These are phyloP conservation scores for Cephus spinipes DNA, from an alignment of 2,888 invertebrate genomes.

Conservation along the genomic window DNA sequence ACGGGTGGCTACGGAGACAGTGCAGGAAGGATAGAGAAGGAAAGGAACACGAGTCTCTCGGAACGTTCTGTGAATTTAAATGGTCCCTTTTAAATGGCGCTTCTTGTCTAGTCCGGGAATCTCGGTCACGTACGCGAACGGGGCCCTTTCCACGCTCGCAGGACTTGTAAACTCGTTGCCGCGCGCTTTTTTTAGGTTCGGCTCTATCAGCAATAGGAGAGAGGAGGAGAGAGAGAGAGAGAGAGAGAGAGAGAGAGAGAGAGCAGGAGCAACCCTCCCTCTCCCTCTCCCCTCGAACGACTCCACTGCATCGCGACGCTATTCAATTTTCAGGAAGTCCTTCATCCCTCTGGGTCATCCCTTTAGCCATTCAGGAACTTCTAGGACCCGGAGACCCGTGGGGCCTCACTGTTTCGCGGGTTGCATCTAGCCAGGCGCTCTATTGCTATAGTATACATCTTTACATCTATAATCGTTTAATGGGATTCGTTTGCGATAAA, in stretches of 20 bases:
- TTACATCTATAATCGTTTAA: too few species aligned
- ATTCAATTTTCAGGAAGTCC: constrained; percentile 20
- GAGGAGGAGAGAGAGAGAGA: background rate
- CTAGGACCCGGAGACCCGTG: constrained; percentile 20
- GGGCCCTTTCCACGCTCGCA: constrained; percentile 13
- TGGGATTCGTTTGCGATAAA: background rate
- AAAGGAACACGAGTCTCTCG: too few species aligned
- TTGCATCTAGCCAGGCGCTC: constrained; percentile 30
- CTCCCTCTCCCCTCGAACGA: too few species aligned
- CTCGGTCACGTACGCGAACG: constrained; percentile 56
- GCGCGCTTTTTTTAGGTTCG: background rate
- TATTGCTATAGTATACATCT: too few species aligned
- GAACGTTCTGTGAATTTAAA: constrained; percentile 62
- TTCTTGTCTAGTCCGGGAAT: constrained; percentile 62
- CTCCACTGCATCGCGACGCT: constrained; percentile 1
- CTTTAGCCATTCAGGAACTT: constrained; percentile 3
- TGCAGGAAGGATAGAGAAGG: too few species aligned
- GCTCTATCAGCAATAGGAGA: constrained; percentile 11
- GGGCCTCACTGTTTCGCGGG: constrained; percentile 23
- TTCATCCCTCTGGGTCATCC: constrained; percentile 16
- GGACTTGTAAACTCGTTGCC: constrained; percentile 8
- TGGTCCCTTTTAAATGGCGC: constrained; percentile 60
- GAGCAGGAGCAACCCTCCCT: background rate
- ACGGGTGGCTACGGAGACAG: too few species aligned
- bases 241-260: constrained; percentile 12